phyloP scores from a whole-genome alignment of 2,113 vertebrate genomes.

The Melanerpes formicivorus region DNA sequence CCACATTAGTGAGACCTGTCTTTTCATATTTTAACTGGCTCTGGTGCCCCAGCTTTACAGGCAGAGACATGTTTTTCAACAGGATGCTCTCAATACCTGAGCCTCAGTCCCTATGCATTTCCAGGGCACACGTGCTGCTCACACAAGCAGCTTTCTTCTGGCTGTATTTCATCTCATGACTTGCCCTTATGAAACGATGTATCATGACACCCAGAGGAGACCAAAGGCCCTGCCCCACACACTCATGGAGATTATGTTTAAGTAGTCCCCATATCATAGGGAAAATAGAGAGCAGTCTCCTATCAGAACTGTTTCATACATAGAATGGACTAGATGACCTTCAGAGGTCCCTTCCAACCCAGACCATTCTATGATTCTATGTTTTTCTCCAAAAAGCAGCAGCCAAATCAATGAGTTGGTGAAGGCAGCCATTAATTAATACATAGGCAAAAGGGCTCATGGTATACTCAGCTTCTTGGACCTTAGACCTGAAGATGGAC shows the following conservation, averaged over 20 bases:
- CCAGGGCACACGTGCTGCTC: neutral
- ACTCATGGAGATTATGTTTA: neutral
- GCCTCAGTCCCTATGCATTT: neutral
- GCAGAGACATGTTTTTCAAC: neutral
- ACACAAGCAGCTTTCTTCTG: neutral
- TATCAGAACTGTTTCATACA: neutral
- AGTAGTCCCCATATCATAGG: neutral
- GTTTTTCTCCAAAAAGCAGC: neutral
- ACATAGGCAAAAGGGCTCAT: neutral
- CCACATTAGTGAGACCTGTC: neutral
- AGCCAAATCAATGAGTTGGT: neutral
- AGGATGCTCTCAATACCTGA: rapidly evolving
- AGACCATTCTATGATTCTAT: too few species aligned
- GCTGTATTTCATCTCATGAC: neutral
- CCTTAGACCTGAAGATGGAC: neutral
- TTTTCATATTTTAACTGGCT: neutral
- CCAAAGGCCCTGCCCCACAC: neutral
- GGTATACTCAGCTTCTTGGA: neutral
- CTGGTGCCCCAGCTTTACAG: neutral
- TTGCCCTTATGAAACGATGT: neutral
- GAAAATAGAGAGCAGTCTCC: neutral
- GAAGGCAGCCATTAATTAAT: neutral
- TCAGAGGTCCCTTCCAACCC: too few species aligned
- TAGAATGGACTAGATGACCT: neutral
- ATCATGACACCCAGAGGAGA: neutral